Evolutionary conservation across 2,113 vertebrate species (phyloP), one percentile per base, ranked within the genome.

Genomic region (Bucco capensis): DNA sequence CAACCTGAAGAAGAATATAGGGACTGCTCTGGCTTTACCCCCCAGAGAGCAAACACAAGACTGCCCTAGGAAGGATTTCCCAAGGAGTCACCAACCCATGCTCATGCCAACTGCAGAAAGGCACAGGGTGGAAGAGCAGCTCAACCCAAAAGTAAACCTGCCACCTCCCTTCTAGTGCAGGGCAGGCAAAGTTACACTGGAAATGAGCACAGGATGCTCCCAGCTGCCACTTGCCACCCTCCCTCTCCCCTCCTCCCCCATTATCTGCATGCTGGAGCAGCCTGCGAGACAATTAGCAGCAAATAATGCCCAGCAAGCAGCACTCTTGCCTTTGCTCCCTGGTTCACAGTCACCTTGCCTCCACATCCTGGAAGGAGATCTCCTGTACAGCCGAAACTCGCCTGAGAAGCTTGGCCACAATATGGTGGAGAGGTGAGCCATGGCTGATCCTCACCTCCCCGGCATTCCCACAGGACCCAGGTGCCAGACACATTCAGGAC

Each of bases 71-170:
- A 72, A 49, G 30, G 37, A 33, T 46, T 22, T 65, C 46, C 22
- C 58, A 64, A 64, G 22, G 37, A 86, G 23, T 28, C 57, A 54
- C 23, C 40, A 56, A 51, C 21, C 1, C 2, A 1, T 10, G 30
- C 35, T 23, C 2, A 0, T 61, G 44, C 15, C 0, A 3, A 10
- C 37, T 50, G 47, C 0, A 0, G 28, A 38, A 84, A 2, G 9
- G 28, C 4, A 24, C 21, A 40, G 14, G 65, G 19, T 1, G 1
- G 42, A 35, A 19, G 7, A 66, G n/a, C 35, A 71, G 47, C 15
- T 38, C 60, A 50, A 33, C 40, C 31, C 12, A n/a, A 42, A 84
- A 83, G 4, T 65, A 81, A 57, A 38, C 10, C 14, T 0, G 0
- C 19, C 73, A 78, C 35, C 11, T 61, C 30, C 33, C 16, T 72